Base-by-base conservation (phyloP, 2,797 vertebrate genomes). In the Notolepis coatsorum region DNA sequence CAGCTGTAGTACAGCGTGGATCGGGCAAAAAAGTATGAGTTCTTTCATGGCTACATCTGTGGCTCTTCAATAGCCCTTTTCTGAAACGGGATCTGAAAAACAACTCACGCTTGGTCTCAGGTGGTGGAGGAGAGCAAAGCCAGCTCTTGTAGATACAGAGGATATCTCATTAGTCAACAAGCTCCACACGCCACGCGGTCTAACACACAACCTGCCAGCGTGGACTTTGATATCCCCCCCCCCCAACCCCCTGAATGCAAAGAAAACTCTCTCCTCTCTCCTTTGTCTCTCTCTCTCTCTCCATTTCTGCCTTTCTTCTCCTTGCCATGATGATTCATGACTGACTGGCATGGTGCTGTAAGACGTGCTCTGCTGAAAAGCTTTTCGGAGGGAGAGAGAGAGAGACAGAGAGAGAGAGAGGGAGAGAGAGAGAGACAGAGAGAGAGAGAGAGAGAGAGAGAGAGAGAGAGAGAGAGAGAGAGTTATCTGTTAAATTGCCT, bases 401-500 rank as follows among this genome's bases (percentile, higher is more conserved):
- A n/a, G 35, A 13, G 35, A 37, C 10, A 13, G 35, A 12, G 35
- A 27, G 56, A 20, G 17, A n/a, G n/a, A n/a, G 68, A 75, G 68
- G 35, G 41, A 48, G 43, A 52, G 25, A 13, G 47, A 41, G 33
- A n/a, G 35, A 13, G 35, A 37, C 10, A 13, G 35, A 12, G 35
- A 27, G 56, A 20, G 68, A 75, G 68, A 30, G 41, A 48, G 43
- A 52, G 25, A 13, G 47, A 41, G 33, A n/a, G 35, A 13, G 35
- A 37, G 35, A 13, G 35, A 12, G 35, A 27, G 56, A 20, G 17
- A n/a, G 37, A 27, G 47, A 68, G 38, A 55, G 45, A 28, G 25
- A 39, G 53, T 69, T 65, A 30, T 42, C 2, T n/a, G 71, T 65
- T 79, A 84, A 82, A 89, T 87, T 76, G 66, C 31, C 67, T 42